Base-by-base conservation (phyloP, 2,797 vertebrate genomes). In the Typhlichthys eigenmanni region DNA sequence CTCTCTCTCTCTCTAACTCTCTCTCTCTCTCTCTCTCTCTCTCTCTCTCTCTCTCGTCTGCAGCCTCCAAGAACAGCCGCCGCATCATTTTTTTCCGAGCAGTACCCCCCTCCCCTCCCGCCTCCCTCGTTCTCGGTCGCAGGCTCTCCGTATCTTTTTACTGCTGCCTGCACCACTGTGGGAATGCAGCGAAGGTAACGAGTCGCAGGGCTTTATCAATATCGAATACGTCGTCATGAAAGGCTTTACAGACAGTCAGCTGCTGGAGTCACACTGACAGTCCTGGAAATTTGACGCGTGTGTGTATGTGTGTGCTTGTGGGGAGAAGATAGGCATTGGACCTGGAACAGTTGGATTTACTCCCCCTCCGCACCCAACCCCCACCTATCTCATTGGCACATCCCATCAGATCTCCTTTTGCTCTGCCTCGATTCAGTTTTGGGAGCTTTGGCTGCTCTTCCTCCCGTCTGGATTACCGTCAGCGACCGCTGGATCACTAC, bases 21-120 rank as follows among this genome's bases (percentile, higher is more conserved):
- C n/a, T n/a, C n/a, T n/a, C n/a, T n/a, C 47, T 13, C 54, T 60
- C 54, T 55, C 71, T 58, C 71, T 55, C 53, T 78, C 79, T 80
- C 81, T 80, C 80, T 62, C 75, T 73, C 57, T 58, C 58, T 63
- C 38, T 8, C 14, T 43, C 70, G 83, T 91, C 87, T 89, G 86
- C 87, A 89, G 85, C 81, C 84, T 86, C 81, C 82, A 85, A 87
- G 85, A 89, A 87, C 86, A 88, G 84, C 86, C 87, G 84, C 86
- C 83, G 87, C 86, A 88, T 87, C 87, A 85, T 85, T 86, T 88
- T 77, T 87, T 82, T 84, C 83, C 78, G 78, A 85, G 80, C 82
- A 75, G 69, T 86, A 72, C 69, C 74, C 76, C 68, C 71, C 75
- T 61, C 80, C 75, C 66, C 61, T 32, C 53, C 61, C 62, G 38